Base-by-base conservation (phyloP, 2,113 vertebrate species). In the Corydoras maculifer region DNA sequence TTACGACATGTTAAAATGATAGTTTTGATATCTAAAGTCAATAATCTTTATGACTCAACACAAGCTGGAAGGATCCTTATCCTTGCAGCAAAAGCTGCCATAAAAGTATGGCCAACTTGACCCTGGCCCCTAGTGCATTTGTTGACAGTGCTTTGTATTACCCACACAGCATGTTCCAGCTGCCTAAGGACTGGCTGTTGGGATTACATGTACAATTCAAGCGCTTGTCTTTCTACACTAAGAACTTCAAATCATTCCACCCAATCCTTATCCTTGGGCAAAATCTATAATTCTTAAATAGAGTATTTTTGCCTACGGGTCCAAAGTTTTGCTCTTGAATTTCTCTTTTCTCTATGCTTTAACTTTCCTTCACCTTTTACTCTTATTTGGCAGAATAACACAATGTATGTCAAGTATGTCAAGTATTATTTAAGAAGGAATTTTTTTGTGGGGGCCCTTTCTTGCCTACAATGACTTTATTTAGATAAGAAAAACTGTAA, bases 131-230 rank as follows among this genome's bases (percentile, higher is more conserved):
- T 77, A n/a, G 84, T 73, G 75, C 79, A 87, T n/a, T 89, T 91
- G 88, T 91, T 83, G 72, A 31, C 65, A 15, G 70, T 86, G 86
- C 85, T 91, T 90, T 88, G 87, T 91, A 91, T 91, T 91, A 88
- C 84, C 85, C 87, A 89, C 88, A 78, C 83, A 85, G 85, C 83
- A 67, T 80, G 81, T 79, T 83, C 82, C 68, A 83, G 81, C 75
- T 82, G 84, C 83, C 78, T 78, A 78, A 78, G 71, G 73, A 81
- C 79, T 66, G 65, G 73, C 73, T 80, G 73, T 68, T 72, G 71
- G 74, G 62, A 74, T 76, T 31, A 25, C 61, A 51, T 66, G 65
- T 72, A 64, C 69, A 70, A 75, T 74, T 72, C 57, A 77, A 53
- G 32, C 67, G 32, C 48, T 63, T 53, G 65, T 70, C 63, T 67